Percentiles rank a stretch among this genome's conserved stretches.
phyloP scores from a whole-genome alignment of 2,888 invertebrate species.

The Eristalis tenax region DNA sequence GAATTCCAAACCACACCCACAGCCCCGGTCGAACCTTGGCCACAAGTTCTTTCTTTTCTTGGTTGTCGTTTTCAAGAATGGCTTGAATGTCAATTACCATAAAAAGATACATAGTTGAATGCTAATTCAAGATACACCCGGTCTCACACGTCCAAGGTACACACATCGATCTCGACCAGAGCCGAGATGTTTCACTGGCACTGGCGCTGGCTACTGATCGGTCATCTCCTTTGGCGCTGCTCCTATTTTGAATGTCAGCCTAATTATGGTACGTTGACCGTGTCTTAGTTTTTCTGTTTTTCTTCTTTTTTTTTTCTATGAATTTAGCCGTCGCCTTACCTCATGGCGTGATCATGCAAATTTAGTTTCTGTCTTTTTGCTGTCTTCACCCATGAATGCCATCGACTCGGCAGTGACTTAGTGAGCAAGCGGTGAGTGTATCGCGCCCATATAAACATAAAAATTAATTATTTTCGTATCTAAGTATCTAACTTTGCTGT shows the following conservation, averaged over 20 bases:
- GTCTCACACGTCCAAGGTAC: slow-evolving; percentile 29
- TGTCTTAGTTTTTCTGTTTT: slow-evolving; percentile 10
- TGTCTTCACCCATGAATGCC: background rate
- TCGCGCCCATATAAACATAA: slow-evolving; percentile 21
- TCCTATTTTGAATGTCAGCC: slow-evolving; percentile 52
- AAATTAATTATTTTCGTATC: slow-evolving; percentile 36
- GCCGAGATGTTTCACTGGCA: slow-evolving; percentile 25
- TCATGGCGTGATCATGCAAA: slow-evolving; percentile 43
- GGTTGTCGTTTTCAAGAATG: background rate
- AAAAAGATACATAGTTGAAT: slow-evolving; percentile 31
- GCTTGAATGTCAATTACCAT: slow-evolving; percentile 34
- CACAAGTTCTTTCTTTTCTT: slow-evolving; percentile 2
- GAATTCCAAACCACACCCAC: background rate
- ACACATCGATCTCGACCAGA: slow-evolving; percentile 27
- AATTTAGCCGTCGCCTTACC: background rate
- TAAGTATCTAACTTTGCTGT: background rate
- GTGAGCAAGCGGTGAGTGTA: slow-evolving; percentile 16
- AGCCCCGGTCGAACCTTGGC: slow-evolving; percentile 2
- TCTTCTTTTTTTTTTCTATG: no score
- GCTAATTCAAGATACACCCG: slow-evolving; percentile 28
- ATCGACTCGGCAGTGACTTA: background rate
- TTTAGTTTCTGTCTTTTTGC: background rate
- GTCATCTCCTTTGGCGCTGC: background rate
- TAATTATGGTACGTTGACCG: slow-evolving; percentile 49
- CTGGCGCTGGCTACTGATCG: background rate